These are phyloP conservation scores for Anthoptus insignis DNA, from an alignment of 2,888 invertebrate species.

Conservation along the genomic window DNA sequence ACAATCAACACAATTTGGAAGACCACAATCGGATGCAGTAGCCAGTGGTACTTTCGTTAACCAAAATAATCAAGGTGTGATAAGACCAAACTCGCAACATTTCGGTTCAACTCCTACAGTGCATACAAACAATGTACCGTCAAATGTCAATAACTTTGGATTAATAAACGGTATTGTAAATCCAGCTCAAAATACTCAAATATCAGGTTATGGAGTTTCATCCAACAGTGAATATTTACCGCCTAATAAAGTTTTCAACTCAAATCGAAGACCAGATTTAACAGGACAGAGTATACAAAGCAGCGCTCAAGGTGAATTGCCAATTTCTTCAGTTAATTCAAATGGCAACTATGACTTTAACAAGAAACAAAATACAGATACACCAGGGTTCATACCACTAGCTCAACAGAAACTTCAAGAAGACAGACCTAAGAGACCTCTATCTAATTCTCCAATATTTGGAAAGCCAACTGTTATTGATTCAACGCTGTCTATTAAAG, in stretches of 20 bases:
- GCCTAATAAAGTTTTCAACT: constrained; percentile 42
- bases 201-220: constrained; percentile 47
- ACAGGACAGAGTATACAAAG: neutral
- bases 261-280: neutral
- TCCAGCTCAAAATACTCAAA: constrained; percentile 48
- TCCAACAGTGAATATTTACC: constrained; percentile 59
- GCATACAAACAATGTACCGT: constrained; percentile 15
- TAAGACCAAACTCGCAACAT: constrained; percentile 50
- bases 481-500: constrained; percentile 28
- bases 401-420: constrained; percentile 44
- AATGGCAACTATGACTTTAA: neutral
- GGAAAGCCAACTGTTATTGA: constrained; percentile 31
- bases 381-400: constrained; percentile 15
- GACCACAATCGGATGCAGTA: constrained; percentile 59
- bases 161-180: constrained; percentile 46
- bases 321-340: neutral
- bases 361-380: constrained; percentile 17
- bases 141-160: constrained; percentile 35
- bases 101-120: constrained; percentile 28
- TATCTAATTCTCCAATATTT: constrained; percentile 12
- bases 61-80: constrained; percentile 61
- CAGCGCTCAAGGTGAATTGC: neutral
- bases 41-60: constrained; percentile 63
- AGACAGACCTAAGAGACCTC: constrained; percentile 10
- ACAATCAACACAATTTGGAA: constrained; percentile 63